phyloP scores from a whole-genome alignment of 2,888 invertebrate species.

The Tolmerus cingulatus region DNA sequence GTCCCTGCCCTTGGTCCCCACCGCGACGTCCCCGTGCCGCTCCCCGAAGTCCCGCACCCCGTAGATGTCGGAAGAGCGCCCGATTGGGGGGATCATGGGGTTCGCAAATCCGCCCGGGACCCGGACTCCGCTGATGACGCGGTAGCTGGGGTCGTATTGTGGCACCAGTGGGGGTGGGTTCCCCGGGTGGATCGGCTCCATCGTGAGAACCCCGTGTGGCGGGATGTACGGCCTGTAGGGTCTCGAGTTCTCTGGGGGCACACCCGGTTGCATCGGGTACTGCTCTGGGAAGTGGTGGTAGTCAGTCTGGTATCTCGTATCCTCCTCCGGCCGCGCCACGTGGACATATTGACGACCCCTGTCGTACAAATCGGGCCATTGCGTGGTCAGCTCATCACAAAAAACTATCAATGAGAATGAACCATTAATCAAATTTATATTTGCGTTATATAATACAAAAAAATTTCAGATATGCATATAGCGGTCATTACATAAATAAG shows the following conservation, averaged over 20 bases:
- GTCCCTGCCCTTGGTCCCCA: slow-evolving; percentile 55
- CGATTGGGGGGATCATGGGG: neutral
- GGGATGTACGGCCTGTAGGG: neutral
- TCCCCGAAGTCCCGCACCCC: slow-evolving; percentile 57
- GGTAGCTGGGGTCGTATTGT: slow-evolving; percentile 45
- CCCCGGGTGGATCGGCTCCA: slow-evolving; percentile 54
- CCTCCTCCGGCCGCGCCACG: neutral
- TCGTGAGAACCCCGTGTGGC: slow-evolving; percentile 54
- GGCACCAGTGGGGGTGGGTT: slow-evolving; percentile 36
- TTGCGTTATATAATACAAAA: no score
- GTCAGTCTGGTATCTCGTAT: neutral
- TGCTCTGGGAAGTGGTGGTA: neutral
- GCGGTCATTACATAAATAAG: no score
- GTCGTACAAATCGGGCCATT: slow-evolving; percentile 50
- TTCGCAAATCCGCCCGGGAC: slow-evolving; percentile 35
- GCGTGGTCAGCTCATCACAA: slow-evolving; percentile 51
- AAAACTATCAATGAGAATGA: slow-evolving; percentile 46
- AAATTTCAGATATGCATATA: no score
- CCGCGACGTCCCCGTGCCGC: slow-evolving; percentile 54
- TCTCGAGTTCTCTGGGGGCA: slow-evolving; percentile 49
- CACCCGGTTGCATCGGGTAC: slow-evolving; percentile 43
- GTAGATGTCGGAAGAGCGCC: slow-evolving; percentile 57
- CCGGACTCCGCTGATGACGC: slow-evolving; percentile 45
- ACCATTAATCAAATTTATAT: neutral
- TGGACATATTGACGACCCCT: slow-evolving; percentile 25